These are phyloP conservation scores for Macrosteles quadrilineatus DNA, from an alignment of 1,140 invertebrate genomes.

Conservation along the genomic window DNA sequence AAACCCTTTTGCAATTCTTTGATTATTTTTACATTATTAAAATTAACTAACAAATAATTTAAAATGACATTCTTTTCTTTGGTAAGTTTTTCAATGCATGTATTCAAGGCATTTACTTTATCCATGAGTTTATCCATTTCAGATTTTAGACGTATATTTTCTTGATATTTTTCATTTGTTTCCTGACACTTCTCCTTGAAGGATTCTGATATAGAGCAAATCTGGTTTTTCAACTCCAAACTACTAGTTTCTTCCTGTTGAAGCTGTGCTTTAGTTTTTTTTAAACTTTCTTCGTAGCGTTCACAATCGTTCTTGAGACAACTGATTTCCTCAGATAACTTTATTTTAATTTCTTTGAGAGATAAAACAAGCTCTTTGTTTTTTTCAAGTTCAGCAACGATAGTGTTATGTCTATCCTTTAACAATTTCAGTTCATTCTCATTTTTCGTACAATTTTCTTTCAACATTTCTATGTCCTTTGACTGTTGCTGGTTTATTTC, in stretches of 20 bases:
- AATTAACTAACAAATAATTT: background rate
- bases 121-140: background rate
- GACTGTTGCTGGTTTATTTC: background rate
- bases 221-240: background rate
- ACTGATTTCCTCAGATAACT: background rate
- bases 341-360: background rate
- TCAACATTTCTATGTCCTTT: background rate
- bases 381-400: background rate
- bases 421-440: background rate
- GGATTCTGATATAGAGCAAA: background rate
- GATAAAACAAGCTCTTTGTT: no score
- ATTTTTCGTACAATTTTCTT: background rate
- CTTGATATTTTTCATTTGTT: background rate
- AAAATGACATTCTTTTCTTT: background rate
- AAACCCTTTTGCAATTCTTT: background rate
- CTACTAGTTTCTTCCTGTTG: background rate
- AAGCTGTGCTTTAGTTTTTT: background rate
- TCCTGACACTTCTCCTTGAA: background rate
- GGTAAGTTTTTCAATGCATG: background rate
- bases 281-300: background rate
- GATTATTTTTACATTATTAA: background rate
- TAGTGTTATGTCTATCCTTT: background rate
- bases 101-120: background rate
- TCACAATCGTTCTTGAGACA: background rate
- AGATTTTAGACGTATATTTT: background rate